Conservation (phyloP, 2,888 invertebrate genomes). For the Pandemis cinnamomeana region DNA sequence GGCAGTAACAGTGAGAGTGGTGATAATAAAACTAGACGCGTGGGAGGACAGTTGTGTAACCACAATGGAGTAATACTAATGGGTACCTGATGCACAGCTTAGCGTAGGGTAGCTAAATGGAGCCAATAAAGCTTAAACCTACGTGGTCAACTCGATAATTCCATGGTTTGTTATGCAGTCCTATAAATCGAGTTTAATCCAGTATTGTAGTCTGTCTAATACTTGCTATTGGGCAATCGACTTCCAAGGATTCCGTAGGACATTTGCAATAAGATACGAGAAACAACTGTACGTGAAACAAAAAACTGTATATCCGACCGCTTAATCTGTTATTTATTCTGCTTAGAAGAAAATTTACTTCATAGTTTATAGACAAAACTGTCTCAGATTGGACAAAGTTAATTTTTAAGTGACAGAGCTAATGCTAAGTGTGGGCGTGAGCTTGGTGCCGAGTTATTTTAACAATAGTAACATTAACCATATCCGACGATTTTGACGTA, state of each 20-base stretch:
- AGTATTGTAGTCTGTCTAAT: not conserved
- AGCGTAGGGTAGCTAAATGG: slow-evolving; percentile 26
- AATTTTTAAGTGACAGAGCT: no score
- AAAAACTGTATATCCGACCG: no score
- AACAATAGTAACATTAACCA: no score
- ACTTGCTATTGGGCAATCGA: not conserved
- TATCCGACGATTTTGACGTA: no score
- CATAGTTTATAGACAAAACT: no score
- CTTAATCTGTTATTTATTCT: no score
- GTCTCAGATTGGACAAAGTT: no score
- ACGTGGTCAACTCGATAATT: slow-evolving; percentile 8
- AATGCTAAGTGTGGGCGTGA: no score
- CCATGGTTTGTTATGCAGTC: not conserved
- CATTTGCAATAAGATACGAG: not conserved
- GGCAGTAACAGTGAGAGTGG: slow-evolving; percentile 32
- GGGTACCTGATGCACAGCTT: slow-evolving; percentile 24
- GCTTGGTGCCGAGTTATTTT: no score
- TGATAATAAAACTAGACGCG: slow-evolving; percentile 31
- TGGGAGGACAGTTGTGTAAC: slow-evolving; percentile 37
- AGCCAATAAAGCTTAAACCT: slow-evolving; percentile 8
- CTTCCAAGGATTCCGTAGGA: not conserved
- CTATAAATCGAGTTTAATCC: not conserved
- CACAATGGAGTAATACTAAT: slow-evolving; percentile 29
- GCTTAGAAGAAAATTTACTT: no score
- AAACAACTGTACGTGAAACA: not conserved